Conservation (phyloP, 1,140 invertebrate genomes). For the Cherax destructor region DNA sequence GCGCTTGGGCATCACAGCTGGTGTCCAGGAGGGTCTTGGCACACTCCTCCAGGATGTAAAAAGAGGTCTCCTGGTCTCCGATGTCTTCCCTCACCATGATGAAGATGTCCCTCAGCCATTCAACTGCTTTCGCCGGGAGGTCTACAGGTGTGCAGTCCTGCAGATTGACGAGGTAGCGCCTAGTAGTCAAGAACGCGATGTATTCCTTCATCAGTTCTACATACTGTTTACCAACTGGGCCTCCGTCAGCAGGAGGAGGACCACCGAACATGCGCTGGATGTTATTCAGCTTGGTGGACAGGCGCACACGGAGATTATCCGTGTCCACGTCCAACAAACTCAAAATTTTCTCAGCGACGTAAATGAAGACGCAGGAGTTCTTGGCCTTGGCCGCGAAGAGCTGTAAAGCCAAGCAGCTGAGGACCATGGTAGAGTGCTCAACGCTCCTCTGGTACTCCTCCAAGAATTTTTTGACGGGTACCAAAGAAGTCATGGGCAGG, state of each 20-base stretch:
- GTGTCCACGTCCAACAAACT: neutral
- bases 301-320: neutral
- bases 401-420: neutral
- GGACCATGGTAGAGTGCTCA: neutral
- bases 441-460: neutral
- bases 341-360: neutral
- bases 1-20: neutral
- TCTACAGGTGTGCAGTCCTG: neutral
- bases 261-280: neutral
- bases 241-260: neutral
- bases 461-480: neutral
- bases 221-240: neutral
- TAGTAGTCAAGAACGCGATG: neutral
- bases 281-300: neutral
- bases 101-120: neutral
- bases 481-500: neutral
- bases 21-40: neutral
- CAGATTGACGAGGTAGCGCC: neutral
- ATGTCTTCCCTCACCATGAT: neutral
- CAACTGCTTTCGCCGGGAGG: neutral
- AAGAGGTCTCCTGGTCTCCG: neutral
- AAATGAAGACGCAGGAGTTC: neutral
- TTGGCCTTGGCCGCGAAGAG: neutral
- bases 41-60: neutral
- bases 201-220: neutral